Evolutionary conservation across 30 jellyfish, hydroid and myxozoan species (phyloP).

Genomic region (Pelagia noctiluca): DNA sequence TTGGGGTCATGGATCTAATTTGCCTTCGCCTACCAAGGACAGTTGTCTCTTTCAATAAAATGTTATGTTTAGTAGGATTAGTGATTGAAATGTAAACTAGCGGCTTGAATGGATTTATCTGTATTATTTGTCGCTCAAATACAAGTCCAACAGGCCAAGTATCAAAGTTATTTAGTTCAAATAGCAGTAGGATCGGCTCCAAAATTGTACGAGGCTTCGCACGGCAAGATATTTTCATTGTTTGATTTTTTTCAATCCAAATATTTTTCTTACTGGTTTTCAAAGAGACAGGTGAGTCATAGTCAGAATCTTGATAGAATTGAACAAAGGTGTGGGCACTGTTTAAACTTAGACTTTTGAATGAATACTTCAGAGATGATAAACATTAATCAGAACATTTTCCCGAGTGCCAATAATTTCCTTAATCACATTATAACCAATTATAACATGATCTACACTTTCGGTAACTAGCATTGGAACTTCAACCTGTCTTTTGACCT

Average conservation of each 20-base stretch:
- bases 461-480: slow-evolving; percentile 56
- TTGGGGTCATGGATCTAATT: slow-evolving; percentile 35
- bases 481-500: not conserved
- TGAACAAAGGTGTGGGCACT: not conserved
- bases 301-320: not conserved
- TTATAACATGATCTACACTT: slow-evolving; percentile 11
- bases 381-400: not conserved
- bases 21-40: slow-evolving; percentile 37
- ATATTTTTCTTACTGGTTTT: not conserved
- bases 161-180: slow-evolving; percentile 44
- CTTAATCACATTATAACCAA: slow-evolving; percentile 7
- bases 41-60: slow-evolving; percentile 27
- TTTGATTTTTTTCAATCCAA: slow-evolving; percentile 13
- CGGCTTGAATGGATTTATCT: not conserved
- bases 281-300: not conserved
- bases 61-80: slow-evolving; percentile 32
- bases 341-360: not conserved
- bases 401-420: not conserved
- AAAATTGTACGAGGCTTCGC: slow-evolving; percentile 4
- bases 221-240: slow-evolving; percentile 22
- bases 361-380: not conserved
- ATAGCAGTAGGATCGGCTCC: not conserved
- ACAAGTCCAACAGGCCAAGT: slow-evolving; percentile 57
- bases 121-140: slow-evolving; percentile 20
- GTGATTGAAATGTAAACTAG: slow-evolving; percentile 21